Evolutionary conservation across 1,140 invertebrate species (phyloP), one percentile per base, ranked within the genome.

Genomic region (Marisa cornuarietis): DNA sequence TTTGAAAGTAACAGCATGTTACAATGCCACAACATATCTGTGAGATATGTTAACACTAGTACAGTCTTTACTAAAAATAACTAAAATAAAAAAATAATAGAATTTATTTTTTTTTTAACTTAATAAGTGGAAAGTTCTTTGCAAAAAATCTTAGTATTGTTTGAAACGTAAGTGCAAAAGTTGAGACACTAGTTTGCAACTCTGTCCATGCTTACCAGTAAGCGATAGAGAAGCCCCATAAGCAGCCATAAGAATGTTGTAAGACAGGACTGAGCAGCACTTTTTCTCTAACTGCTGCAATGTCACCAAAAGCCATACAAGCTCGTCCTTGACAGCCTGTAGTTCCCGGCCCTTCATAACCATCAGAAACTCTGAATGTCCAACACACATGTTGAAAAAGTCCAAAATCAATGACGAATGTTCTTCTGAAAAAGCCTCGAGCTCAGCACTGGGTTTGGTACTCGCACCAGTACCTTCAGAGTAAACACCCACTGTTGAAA

Each of bases 341-440:
- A 51, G 75, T 65, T 77, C 75, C 42, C 42, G 3, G 4, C 63
- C 75, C 65, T 68, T 61, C 75, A 77, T 51, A 20, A 77, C 54
- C n/a, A 16, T 11, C 42, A 77, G 51, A 68, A 77, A 77, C 61
- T 16, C 75, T n/a, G 75, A 65, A 63, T 77, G 75, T 20, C 75
- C 65, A 14, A 77, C 65, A 24, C 63, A 51, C 75, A 68, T 77
- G 24, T 77, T 51, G 51, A 63, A 77, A 42, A 77, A 65, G 3
- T 77, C 75, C 75, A 68, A 42, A 42, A 77, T 24, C 63, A 26
- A 58, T 58, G 54, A 58, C 16, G 54, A 58, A 58, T 58, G 9
- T 58, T 58, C 54, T 1, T 18, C 16, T 11, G 54, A 58, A 58
- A 58, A 58, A 11, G 9, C 4, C 54, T 58, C 54, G 11, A 58